phyloP scores from a whole-genome alignment of 2,113 vertebrate genomes.

The Egretta garzetta region DNA sequence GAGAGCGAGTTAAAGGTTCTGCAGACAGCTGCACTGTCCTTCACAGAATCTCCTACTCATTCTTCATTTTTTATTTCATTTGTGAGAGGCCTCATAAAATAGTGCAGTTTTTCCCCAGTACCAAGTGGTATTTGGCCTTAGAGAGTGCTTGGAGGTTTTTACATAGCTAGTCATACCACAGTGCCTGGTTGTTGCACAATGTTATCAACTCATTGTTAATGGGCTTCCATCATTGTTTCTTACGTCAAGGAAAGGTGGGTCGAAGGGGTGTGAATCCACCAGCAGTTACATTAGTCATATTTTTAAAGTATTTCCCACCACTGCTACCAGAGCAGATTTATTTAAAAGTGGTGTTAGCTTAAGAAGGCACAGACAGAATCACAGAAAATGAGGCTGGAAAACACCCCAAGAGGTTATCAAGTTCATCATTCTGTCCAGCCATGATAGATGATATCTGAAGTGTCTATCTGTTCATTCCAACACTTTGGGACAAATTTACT shows the following conservation, averaged over 20 bases:
- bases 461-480: background rate
- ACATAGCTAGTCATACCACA: background rate
- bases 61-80: constrained; percentile 38
- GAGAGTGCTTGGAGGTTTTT: background rate
- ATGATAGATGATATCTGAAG: background rate
- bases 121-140: background rate
- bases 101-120: background rate
- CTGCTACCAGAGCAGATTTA: background rate
- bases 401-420: background rate
- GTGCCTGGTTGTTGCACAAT: background rate
- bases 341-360: constrained; percentile 11
- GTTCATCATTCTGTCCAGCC: constrained; percentile 6
- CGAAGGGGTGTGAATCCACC: background rate
- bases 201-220: background rate
- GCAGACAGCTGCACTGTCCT: constrained; percentile 11
- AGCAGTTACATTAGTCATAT: background rate
- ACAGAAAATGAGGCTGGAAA: background rate
- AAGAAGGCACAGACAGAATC: background rate
- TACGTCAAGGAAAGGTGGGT: background rate
- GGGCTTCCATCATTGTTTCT: background rate
- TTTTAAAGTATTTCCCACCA: background rate
- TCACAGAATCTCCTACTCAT: background rate
- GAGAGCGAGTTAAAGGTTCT: constrained; percentile 47
- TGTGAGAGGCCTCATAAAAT: background rate
- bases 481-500: background rate